Conservation (phyloP, 2,888 invertebrate species). For the Monopis laevigella region DNA sequence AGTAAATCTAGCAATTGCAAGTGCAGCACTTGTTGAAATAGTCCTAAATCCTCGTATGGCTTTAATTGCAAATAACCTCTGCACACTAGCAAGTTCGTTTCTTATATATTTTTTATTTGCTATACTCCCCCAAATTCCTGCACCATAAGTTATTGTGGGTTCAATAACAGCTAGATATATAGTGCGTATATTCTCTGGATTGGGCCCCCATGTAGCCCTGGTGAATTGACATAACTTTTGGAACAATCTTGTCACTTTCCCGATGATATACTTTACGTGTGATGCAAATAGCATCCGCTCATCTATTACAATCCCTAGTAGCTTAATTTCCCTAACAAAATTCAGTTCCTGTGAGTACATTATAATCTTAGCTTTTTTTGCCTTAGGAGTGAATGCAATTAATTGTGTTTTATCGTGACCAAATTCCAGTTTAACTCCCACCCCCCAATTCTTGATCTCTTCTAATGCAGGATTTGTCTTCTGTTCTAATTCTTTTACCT, state of each 20-base stretch:
- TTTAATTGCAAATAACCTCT: background rate
- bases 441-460: background rate
- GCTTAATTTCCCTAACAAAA: background rate
- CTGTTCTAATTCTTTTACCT: background rate
- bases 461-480: background rate
- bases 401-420: background rate
- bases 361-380: background rate
- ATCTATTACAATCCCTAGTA: background rate
- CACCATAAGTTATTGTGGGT: background rate
- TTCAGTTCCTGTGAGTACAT: background rate
- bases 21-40: background rate
- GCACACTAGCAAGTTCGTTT: background rate
- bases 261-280: background rate
- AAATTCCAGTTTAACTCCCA: background rate
- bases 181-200: background rate
- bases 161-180: background rate
- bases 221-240: background rate
- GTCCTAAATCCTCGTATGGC: background rate
- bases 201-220: slow-evolving; percentile 1
- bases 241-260: background rate
- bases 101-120: background rate
- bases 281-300: background rate
- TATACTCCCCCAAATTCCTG: background rate
- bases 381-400: background rate
- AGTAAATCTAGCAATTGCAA: background rate